Percentiles rank a stretch among this genome's conserved stretches.
Conservation (phyloP, 2,113 vertebrate species). For the Hemichromis elongatus region DNA sequence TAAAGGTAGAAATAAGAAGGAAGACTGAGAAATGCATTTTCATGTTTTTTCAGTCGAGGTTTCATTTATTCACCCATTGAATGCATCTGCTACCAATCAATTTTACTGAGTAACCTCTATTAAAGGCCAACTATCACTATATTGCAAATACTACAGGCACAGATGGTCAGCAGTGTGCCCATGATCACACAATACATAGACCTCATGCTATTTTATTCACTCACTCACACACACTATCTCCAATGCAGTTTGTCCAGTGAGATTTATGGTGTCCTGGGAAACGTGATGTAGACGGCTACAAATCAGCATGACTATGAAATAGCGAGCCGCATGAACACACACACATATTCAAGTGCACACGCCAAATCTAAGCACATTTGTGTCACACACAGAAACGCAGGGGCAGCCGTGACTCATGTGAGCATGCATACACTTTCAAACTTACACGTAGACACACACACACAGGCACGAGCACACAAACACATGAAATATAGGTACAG, state of each 20-base stretch:
- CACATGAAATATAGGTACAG: constrained; percentile 63
- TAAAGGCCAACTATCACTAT: neutral
- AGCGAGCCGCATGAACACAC: constrained; percentile 62
- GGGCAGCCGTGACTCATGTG: neutral
- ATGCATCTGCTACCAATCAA: neutral
- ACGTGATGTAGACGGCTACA: constrained; percentile 82
- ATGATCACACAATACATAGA: neutral
- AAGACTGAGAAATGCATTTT: neutral
- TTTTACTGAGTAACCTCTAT: neutral
- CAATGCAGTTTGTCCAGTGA: constrained; percentile 60
- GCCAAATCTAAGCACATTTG: constrained; percentile 19
- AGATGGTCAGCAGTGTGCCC: constrained; percentile 3
- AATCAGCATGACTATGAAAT: constrained; percentile 88
- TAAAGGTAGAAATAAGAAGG: neutral
- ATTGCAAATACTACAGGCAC: neutral
- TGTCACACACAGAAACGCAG: constrained; percentile 21
- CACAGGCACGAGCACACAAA: constrained; percentile 16
- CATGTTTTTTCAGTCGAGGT: fast-evolving
- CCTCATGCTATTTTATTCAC: constrained; percentile 4
- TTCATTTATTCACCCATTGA: neutral
- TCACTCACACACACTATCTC: constrained; percentile 8
- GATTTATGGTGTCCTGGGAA: constrained; percentile 88
- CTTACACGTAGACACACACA: neutral
- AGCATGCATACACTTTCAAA: neutral
- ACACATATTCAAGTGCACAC: neutral